These are phyloP conservation scores for Agriopis leucophaearia DNA, from an alignment of 2,888 invertebrate genomes.

Conservation along the genomic window DNA sequence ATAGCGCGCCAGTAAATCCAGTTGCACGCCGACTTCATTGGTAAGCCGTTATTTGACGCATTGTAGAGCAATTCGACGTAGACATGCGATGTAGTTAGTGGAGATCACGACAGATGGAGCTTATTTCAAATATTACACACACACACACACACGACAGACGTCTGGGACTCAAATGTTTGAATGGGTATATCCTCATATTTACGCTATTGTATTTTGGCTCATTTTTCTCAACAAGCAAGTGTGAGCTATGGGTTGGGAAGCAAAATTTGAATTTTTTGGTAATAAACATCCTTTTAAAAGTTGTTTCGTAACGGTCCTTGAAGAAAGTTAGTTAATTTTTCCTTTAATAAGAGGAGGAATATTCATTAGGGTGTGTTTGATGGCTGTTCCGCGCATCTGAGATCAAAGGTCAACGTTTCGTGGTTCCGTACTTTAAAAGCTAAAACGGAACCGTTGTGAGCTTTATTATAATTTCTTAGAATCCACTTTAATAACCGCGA, in stretches of 20 bases:
- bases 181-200: no score
- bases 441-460: background rate
- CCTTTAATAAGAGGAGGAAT: constrained; percentile 24
- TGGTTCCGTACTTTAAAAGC: background rate
- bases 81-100: no score
- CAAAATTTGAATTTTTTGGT: constrained; percentile 43
- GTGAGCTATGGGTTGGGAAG: constrained; percentile 40
- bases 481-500: no score
- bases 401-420: constrained; percentile 15
- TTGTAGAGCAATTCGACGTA: no score
- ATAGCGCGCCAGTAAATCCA: no score
- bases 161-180: no score
- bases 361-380: constrained; percentile 25
- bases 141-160: no score
- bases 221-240: constrained; percentile 30
- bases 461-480: background rate
- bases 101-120: no score
- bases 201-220: background rate
- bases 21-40: no score
- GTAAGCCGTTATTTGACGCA: no score
- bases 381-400: constrained; percentile 18
- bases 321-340: constrained; percentile 24
- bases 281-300: constrained; percentile 22
- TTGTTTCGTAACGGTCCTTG: constrained; percentile 20
- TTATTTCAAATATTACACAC: no score